A percentile compares a stretch with the other conserved stretches of the same genome.
These are phyloP conservation scores for Triplophysa yarkandensis DNA, from an alignment of 2,797 vertebrate genomes.

Conservation along the genomic window DNA sequence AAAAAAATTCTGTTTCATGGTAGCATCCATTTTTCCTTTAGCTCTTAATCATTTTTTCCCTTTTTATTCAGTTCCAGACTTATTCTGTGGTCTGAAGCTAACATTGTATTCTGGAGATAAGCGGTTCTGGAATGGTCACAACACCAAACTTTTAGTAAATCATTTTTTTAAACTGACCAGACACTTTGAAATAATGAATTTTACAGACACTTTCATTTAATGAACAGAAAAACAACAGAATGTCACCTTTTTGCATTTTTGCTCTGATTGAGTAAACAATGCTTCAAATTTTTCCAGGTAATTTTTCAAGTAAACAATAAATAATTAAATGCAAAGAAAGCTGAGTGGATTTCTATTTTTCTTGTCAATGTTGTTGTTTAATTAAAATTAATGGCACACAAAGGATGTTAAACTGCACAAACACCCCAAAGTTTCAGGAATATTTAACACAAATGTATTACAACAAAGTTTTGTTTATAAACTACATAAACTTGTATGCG, in stretches of 20 bases:
- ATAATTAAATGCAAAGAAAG: background rate
- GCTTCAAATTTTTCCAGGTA: background rate
- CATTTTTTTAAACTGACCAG: background rate
- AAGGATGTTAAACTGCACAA: background rate
- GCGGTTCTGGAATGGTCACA: background rate
- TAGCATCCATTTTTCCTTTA: slow-evolving; percentile 36
- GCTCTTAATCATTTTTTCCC: background rate
- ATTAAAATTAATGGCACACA: background rate
- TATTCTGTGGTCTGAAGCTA: background rate
- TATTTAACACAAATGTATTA: background rate
- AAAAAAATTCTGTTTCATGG: background rate
- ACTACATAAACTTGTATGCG: background rate
- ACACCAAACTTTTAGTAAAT: background rate
- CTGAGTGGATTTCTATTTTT: background rate
- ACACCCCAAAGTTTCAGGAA: background rate
- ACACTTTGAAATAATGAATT: background rate
- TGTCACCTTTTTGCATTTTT: background rate
- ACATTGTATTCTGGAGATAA: background rate
- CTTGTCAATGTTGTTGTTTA: background rate
- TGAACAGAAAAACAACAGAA: background rate
- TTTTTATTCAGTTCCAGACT: background rate
- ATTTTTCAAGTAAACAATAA: background rate
- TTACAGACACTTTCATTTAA: background rate
- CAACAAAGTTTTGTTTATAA: no score
- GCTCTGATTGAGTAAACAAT: background rate